These are phyloP conservation scores for Rallus limicola DNA, from an alignment of 2,113 vertebrate species.

Conservation along the genomic window DNA sequence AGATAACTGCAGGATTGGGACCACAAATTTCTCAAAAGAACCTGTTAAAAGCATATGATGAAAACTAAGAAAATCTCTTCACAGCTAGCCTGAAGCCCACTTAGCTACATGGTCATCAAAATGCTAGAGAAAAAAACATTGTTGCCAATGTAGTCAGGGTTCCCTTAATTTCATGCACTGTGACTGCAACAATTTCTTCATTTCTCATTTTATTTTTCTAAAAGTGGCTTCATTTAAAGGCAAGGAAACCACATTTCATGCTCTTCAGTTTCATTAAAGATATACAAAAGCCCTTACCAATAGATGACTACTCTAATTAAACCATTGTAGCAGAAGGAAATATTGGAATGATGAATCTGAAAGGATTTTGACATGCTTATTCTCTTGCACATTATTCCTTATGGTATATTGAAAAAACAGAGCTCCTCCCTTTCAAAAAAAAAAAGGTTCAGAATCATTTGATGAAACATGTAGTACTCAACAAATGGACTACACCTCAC, in stretches of 20 bases:
- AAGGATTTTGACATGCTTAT: slow-evolving; percentile 45
- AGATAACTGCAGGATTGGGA: neutral
- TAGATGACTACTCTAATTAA: slow-evolving; percentile 76
- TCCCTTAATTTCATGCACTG: slow-evolving; percentile 85
- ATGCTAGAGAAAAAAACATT: slow-evolving; percentile 53
- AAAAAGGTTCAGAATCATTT: slow-evolving; percentile 18
- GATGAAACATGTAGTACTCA: neutral
- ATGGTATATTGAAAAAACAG: neutral
- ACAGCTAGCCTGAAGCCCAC: slow-evolving; percentile 36
- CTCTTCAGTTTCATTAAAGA: slow-evolving; percentile 83
- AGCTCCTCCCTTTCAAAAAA: neutral
- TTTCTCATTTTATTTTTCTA: slow-evolving; percentile 82
- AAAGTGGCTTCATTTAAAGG: slow-evolving; percentile 81
- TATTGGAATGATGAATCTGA: slow-evolving; percentile 73
- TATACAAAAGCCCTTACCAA: slow-evolving; percentile 76
- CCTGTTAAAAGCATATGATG: slow-evolving; percentile 30
- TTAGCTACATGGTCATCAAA: slow-evolving; percentile 64
- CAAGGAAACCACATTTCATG: slow-evolving; percentile 82
- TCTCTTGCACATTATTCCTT: slow-evolving; percentile 41
- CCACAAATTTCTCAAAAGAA: slow-evolving; percentile 2
- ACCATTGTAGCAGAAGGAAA: slow-evolving; percentile 75
- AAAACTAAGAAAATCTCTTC: slow-evolving; percentile 2
- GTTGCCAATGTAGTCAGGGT: slow-evolving; percentile 64
- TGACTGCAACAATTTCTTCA: slow-evolving; percentile 80
- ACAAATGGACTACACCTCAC: neutral